Evolutionary conservation across 1,140 invertebrate species (phyloP).

Genomic region (Drosophila yakuba): DNA sequence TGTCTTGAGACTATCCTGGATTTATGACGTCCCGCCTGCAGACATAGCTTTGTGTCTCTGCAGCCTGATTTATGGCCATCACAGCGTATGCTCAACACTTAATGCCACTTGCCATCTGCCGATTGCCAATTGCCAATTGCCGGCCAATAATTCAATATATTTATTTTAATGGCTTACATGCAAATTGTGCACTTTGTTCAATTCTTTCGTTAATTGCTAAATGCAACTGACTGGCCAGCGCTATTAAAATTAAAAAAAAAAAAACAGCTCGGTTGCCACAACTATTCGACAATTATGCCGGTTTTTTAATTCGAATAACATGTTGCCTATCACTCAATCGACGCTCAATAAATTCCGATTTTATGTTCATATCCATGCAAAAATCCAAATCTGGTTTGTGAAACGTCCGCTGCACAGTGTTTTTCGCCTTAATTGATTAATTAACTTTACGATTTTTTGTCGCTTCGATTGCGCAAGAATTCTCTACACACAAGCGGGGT

Average conservation of each 20-base stretch:
- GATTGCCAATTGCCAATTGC: background rate
- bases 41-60: slow-evolving; percentile 21
- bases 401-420: background rate
- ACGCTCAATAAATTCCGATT: slow-evolving; percentile 44
- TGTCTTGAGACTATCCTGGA: slow-evolving; percentile 38
- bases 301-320: slow-evolving; percentile 54
- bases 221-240: slow-evolving; percentile 35
- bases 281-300: slow-evolving; percentile 28
- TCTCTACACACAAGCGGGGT: background rate
- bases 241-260: slow-evolving; percentile 31
- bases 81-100: slow-evolving; percentile 13
- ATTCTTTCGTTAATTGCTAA: slow-evolving; percentile 30
- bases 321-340: slow-evolving; percentile 43
- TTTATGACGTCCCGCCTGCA: slow-evolving; percentile 45
- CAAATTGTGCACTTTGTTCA: slow-evolving; percentile 42
- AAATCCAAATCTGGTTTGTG: slow-evolving; percentile 30
- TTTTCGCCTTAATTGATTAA: slow-evolving; percentile 36
- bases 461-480: slow-evolving; percentile 17
- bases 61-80: slow-evolving; percentile 34
- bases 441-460: slow-evolving; percentile 36
- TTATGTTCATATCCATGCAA: slow-evolving; percentile 20
- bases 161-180: slow-evolving; percentile 47
- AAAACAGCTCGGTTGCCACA: background rate
- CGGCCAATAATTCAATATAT: slow-evolving; percentile 38
- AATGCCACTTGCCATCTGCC: background rate